A percentile compares a stretch with the other conserved stretches of the same genome.
Conservation (phyloP, 2,113 vertebrate genomes). For the Epinephelus lanceolatus region DNA sequence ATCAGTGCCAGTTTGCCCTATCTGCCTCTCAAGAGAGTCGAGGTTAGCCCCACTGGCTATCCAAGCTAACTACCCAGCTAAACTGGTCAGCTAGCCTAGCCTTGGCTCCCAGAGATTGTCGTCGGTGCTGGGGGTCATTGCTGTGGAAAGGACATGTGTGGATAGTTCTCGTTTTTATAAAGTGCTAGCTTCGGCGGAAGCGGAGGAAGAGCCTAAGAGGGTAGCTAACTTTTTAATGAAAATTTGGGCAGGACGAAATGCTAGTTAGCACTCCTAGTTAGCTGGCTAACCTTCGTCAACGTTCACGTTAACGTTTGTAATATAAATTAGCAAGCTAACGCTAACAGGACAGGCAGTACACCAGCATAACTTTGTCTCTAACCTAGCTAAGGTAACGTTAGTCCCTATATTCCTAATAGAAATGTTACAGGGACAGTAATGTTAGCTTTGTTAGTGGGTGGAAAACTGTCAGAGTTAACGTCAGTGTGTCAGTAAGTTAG, state of each 20-base stretch:
- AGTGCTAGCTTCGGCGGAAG: background rate
- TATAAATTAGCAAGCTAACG: background rate
- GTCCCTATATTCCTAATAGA: background rate
- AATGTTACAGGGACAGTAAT: background rate
- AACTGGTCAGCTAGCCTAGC: constrained; percentile 38
- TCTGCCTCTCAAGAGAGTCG: constrained; percentile 57
- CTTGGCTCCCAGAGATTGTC: background rate
- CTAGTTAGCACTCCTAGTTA: constrained; percentile 63
- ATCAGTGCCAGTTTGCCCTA: constrained; percentile 68
- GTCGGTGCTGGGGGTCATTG: constrained; percentile 15
- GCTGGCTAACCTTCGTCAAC: constrained; percentile 54
- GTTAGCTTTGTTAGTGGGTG: background rate
- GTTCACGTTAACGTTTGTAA: constrained; percentile 19
- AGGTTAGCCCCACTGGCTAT: constrained; percentile 67
- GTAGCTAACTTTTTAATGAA: constrained; percentile 31
- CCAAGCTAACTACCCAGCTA: constrained; percentile 65
- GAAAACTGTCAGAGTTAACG: background rate
- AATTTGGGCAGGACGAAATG: constrained; percentile 34
- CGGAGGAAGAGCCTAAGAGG: background rate
- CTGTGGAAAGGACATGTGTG: constrained; percentile 14
- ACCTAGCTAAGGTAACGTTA: background rate
- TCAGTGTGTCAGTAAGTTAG: background rate
- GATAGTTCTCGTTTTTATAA: constrained; percentile 1
- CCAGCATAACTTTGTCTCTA: background rate
- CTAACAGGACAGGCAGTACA: background rate